Conservation (phyloP, 2,888 invertebrate species). For the Corbicula japonica region DNA sequence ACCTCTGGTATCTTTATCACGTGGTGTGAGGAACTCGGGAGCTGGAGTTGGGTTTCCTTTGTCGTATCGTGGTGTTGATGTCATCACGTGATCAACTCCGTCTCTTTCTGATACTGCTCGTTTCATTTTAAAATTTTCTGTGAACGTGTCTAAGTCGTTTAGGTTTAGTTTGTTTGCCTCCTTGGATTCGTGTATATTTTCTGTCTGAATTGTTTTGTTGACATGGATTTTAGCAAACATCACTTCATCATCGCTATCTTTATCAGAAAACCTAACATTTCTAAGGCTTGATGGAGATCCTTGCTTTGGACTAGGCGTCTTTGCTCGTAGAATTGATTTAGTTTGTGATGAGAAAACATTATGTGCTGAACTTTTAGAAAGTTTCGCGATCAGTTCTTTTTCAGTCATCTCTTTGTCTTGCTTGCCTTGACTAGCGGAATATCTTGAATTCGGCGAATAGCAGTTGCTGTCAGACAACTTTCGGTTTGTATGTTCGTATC, state of each 20-base stretch:
- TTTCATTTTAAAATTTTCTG: not conserved
- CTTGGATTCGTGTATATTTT: not conserved
- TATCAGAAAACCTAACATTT: constrained; percentile 49
- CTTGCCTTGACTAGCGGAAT: no score
- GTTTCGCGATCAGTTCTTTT: not conserved
- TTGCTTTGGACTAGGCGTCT: constrained; percentile 32
- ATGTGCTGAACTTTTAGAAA: not conserved
- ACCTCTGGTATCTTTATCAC: not conserved
- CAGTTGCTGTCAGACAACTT: no score
- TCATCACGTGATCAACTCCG: constrained; percentile 9
- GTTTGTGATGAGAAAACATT: constrained; percentile 28
- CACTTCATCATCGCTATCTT: constrained; percentile 16
- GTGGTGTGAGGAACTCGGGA: constrained; percentile 26
- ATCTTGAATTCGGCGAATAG: no score
- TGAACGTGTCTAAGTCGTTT: not conserved
- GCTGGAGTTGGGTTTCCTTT: not conserved
- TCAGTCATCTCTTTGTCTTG: no score
- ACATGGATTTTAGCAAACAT: constrained; percentile 48
- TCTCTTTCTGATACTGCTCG: not conserved
- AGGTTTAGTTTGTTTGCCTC: no score
- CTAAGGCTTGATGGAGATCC: constrained; percentile 48
- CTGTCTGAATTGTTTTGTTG: constrained; percentile 49
- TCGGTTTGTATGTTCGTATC: no score
- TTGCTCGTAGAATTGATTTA: constrained; percentile 47
- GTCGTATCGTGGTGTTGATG: constrained; percentile 36